Base-by-base conservation (phyloP, 2,797 vertebrate species). In the Poeciliopsis turneri region DNA sequence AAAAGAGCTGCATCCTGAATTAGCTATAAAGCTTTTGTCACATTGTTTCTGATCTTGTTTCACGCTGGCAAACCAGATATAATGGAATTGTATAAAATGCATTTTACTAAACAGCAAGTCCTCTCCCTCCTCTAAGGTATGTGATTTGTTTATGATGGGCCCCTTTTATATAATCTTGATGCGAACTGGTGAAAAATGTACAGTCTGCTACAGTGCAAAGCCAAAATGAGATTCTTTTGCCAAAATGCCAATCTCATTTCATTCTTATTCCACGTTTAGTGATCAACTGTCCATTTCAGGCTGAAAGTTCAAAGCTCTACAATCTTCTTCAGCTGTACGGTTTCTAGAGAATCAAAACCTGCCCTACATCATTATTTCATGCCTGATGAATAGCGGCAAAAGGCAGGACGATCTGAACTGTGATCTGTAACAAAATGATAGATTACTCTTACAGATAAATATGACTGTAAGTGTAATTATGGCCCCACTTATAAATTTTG, bases 281-380 rank as follows among this genome's bases (percentile, higher is more conserved):
- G 18, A 39, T 23, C 61, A 39, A 12, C 33, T 41, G 64, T 25
- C 25, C 20, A 68, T 68, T 23, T 68, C 39, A 10, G 36, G 9
- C 1, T 2, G 10, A 41, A 68, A 4, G 61, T 20, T 64, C 16
- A 36, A 64, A 23, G 18, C 33, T 36, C 7, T 64, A 64, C 59
- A 10, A 2, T 36, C 59, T 64, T 36, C 28, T 64, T 36, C 2
- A 64, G 8, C 16, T 20, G 33, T 33, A 61, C 6, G 15, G 30
- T 20, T 64, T 64, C 33, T 10, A 20, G 33, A 36, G 30, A 64
- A 87, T 79, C 75, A 79, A 90, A 87, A 87, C 90, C 88, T 91
- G 81, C 55, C 69, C 74, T 82, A 78, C 78, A 82, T 87, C 78
- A 86, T 89, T 84, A 41, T 75, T 79, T 72, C 13, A 76, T 84